Conservation (phyloP, 2,113 vertebrate genomes). For the Sinocyclocheilus anophthalmus region DNA sequence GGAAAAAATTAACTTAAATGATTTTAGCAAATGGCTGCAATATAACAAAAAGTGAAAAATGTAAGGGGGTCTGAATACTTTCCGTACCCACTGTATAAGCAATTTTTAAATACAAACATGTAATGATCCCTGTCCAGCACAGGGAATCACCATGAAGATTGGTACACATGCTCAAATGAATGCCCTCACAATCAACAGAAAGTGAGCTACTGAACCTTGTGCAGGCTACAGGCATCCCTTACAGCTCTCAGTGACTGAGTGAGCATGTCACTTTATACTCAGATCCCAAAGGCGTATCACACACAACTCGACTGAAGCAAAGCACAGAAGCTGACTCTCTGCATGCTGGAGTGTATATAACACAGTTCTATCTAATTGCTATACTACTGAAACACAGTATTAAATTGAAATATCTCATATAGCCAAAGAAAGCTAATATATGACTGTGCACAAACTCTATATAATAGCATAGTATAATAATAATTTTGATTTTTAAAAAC, state of each 20-base stretch:
- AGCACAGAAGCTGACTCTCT: not conserved
- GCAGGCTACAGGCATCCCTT: slow-evolving; percentile 57
- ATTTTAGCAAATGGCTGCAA: too few relatives aligned
- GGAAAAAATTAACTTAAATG: too few relatives aligned
- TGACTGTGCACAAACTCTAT: not conserved
- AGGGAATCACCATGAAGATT: slow-evolving; percentile 35
- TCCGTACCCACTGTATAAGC: not conserved
- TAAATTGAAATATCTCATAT: not conserved
- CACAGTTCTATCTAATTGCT: too few relatives aligned
- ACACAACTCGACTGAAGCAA: not conserved
- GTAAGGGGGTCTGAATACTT: too few relatives aligned
- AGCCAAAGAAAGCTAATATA: not conserved
- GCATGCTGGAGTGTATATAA: not conserved
- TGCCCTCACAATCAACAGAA: slow-evolving; percentile 36
- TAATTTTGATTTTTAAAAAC: too few relatives aligned
- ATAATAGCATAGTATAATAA: not conserved
- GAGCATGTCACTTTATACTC: slow-evolving; percentile 29
- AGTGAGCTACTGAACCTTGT: slow-evolving; percentile 45
- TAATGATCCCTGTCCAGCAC: not conserved
- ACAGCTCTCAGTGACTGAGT: slow-evolving; percentile 62
- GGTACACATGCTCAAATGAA: slow-evolving; percentile 25
- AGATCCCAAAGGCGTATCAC: not conserved
- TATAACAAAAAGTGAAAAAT: too few relatives aligned
- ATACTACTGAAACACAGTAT: not conserved
- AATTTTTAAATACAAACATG: not conserved